phyloP scores from a whole-genome alignment of 2,797 vertebrate genomes.

The Muscicapa comitata region DNA sequence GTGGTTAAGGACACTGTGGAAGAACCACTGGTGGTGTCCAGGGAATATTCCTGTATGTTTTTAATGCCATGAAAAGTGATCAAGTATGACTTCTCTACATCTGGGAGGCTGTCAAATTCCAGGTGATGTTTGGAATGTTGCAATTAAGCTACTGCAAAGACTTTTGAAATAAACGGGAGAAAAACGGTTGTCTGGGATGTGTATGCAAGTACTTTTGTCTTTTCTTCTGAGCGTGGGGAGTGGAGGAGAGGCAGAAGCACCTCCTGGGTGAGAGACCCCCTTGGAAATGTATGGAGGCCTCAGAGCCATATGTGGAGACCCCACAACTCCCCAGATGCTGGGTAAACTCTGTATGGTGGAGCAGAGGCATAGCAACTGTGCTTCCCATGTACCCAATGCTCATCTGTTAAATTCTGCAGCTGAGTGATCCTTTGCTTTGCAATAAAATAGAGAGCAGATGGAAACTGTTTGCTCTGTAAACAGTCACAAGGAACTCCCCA shows the following conservation, averaged over 20 bases:
- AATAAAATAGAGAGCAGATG: not conserved
- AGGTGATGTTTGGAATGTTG: not conserved
- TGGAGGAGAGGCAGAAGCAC: not conserved
- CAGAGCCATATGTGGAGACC: not conserved
- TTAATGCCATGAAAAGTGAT: not conserved
- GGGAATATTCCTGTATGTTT: constrained; percentile 7
- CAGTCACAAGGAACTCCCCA: not conserved
- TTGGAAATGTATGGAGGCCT: not conserved
- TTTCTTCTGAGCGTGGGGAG: not conserved
- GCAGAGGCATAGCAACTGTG: not conserved
- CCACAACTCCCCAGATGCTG: not conserved
- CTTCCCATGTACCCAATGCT: not conserved
- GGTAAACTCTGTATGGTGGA: accelerated
- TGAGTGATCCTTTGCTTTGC: not conserved
- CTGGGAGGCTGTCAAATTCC: not conserved
- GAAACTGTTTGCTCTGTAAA: constrained; percentile 9
- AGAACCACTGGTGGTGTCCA: not conserved
- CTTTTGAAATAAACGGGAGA: constrained; percentile 47
- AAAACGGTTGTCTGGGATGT: not conserved
- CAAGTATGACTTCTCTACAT: not conserved
- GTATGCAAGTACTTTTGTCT: not conserved
- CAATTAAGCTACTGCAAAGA: constrained; percentile 17
- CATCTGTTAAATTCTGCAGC: not conserved
- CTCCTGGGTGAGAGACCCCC: not conserved
- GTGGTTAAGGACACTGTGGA: not conserved